Conservation (phyloP, 2,797 vertebrate species). For the Chelmon rostratus region DNA sequence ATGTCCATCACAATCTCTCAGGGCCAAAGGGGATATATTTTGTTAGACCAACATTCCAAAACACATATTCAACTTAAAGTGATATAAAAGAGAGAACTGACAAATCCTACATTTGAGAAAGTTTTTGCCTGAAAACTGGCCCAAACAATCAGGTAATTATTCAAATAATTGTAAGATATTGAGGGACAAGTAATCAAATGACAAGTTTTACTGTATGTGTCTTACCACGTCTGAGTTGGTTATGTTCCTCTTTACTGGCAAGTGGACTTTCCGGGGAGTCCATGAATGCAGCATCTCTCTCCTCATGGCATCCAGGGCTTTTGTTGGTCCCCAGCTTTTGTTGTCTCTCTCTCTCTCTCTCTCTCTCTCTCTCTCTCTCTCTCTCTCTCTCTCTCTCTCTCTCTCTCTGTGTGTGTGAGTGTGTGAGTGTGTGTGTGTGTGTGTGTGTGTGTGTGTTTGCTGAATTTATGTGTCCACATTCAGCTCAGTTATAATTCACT, state of each 20-base stretch:
- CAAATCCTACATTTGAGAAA: neutral
- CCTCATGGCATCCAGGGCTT: constrained; percentile 78
- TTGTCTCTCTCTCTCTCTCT: constrained; percentile 57
- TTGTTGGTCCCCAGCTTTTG: constrained; percentile 81
- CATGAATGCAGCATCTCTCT: constrained; percentile 72
- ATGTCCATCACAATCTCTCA: too few species aligned
- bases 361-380: constrained; percentile 20
- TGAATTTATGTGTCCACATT: constrained; percentile 28
- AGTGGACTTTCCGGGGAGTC: constrained; percentile 22
- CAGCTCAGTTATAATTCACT: constrained; percentile 38
- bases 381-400: neutral
- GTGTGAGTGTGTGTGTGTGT: neutral
- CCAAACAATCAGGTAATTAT: too few species aligned
- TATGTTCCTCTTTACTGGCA: fast-evolving
- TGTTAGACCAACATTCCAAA: neutral
- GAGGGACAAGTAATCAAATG: neutral
- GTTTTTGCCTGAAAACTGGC: neutral
- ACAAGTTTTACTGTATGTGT: neutral
- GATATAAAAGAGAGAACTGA: neutral
- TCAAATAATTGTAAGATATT: neutral
- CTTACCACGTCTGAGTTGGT: neutral
- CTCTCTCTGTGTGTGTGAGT: constrained; percentile 12
- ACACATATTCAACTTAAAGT: neutral
- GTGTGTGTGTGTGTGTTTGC: neutral
- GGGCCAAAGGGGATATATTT: neutral